phyloP scores from a whole-genome alignment of 2,113 vertebrate genomes.

The Scolopax mira region DNA sequence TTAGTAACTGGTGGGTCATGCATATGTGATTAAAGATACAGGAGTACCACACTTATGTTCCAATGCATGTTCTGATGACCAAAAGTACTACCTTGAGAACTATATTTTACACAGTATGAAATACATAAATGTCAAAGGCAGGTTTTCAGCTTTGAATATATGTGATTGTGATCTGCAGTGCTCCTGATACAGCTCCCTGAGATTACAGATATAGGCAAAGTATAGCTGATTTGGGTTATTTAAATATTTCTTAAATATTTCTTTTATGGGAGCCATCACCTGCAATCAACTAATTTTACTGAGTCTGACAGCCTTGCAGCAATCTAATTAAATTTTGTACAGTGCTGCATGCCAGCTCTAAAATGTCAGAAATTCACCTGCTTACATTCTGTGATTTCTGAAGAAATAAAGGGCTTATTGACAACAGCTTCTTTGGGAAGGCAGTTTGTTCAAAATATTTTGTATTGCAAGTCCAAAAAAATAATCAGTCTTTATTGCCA shows the following conservation, averaged over 20 bases:
- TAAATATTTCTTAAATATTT: background rate
- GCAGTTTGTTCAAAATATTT: background rate
- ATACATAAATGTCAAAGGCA: background rate
- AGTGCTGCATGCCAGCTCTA: background rate
- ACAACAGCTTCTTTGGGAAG: background rate
- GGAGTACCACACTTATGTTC: background rate
- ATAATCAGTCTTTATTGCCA: background rate
- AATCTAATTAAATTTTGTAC: background rate
- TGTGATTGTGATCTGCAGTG: background rate
- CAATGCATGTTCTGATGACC: background rate
- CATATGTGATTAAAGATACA: background rate
- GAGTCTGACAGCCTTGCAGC: background rate
- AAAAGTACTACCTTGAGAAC: background rate
- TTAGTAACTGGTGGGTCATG: background rate
- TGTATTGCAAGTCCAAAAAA: background rate
- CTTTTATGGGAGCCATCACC: background rate
- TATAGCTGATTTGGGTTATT: background rate
- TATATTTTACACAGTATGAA: background rate
- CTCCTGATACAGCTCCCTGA: background rate
- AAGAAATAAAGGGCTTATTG: background rate
- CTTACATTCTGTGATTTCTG: background rate
- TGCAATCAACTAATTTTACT: background rate
- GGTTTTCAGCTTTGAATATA: background rate
- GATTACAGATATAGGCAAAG: accelerated
- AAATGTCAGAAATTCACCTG: background rate